Evolutionary conservation across 1,140 invertebrate genomes (phyloP).

Genomic region (Bombus polaris): DNA sequence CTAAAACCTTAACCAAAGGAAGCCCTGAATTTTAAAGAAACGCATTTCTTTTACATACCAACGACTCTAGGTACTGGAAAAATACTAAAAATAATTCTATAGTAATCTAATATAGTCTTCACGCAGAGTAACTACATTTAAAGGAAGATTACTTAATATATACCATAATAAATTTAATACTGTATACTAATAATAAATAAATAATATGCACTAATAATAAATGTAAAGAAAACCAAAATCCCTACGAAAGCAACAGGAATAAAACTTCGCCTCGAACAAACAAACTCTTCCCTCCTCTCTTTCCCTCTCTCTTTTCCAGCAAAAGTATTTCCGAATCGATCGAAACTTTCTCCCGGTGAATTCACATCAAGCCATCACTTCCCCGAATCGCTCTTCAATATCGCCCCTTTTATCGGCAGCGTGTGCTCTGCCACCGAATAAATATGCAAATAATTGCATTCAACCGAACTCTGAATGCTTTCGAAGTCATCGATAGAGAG

Average conservation of each 20-base stretch:
- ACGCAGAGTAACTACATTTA: no score
- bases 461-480: constrained; percentile 1
- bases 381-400: background rate
- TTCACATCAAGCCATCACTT: background rate
- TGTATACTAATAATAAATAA: no score
- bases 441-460: constrained; percentile 56
- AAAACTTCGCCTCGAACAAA: background rate
- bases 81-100: no score
- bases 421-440: constrained; percentile 23
- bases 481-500: constrained; percentile 1
- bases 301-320: background rate
- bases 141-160: no score
- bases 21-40: no score
- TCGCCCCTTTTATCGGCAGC: background rate
- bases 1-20: background rate
- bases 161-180: no score
- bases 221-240: no score
- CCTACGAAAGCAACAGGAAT: background rate
- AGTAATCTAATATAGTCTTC: no score
- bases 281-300: background rate
- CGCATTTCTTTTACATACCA: no score
- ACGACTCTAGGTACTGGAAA: no score
- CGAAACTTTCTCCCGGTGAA: background rate
- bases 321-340: background rate
- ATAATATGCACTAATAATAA: no score